Evolutionary conservation across 2,888 invertebrate species (phyloP).

Genomic region (Arctia plantaginis): DNA sequence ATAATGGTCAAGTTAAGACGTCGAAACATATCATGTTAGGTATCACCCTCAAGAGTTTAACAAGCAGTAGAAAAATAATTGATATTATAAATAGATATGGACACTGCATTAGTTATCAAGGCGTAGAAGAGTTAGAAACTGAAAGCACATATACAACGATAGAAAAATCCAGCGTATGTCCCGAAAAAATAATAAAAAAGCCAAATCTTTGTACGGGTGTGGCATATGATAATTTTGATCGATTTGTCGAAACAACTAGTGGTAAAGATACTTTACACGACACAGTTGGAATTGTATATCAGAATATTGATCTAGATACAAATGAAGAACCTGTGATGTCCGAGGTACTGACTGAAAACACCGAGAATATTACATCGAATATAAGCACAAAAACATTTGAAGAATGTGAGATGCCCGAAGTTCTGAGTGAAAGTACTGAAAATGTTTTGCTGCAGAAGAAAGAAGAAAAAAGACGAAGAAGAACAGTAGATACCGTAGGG

Average conservation of each 20-base stretch:
- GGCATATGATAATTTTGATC: not conserved
- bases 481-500: too few relatives aligned
- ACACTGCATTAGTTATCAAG: not conserved
- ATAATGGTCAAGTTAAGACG: conserved; percentile 9
- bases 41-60: conserved; percentile 17
- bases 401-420: not conserved
- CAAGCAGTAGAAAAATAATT: conserved; percentile 22
- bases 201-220: not conserved
- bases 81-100: conserved; percentile 4
- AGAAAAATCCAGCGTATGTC: not conserved
- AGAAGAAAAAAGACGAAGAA: too few relatives aligned
- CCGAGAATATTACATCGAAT: too few relatives aligned
- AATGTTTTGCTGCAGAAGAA: not conserved
- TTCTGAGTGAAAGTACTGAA: not conserved
- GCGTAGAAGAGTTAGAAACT: not conserved
- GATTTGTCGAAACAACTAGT: not conserved
- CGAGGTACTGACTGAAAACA: too few relatives aligned
- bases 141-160: not conserved
- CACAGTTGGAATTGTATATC: not conserved
- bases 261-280: not conserved
- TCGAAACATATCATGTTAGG: conserved; percentile 6
- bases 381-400: too few relatives aligned
- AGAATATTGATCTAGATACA: not conserved
- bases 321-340: not conserved
- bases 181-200: not conserved